These are phyloP conservation scores for Chymomyza amoena DNA, from an alignment of 2,888 invertebrate species.

Conservation along the genomic window DNA sequence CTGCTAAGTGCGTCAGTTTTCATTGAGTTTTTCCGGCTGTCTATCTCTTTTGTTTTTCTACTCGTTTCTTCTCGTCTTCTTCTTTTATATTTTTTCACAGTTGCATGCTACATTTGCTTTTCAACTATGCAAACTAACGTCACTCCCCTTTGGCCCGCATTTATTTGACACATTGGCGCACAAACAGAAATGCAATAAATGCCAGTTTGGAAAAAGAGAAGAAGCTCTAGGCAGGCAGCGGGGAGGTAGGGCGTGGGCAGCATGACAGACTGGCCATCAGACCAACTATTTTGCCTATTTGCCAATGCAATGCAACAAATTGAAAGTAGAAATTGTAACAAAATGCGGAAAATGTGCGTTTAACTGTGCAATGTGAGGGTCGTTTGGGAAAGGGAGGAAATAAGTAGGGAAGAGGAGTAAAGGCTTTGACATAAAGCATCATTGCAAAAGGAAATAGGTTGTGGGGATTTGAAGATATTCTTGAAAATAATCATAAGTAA, in stretches of 20 bases:
- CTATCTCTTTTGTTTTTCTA: not conserved
- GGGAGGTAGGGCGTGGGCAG: not conserved
- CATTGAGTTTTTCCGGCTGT: conserved; percentile 7
- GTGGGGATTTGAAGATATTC: too few relatives aligned
- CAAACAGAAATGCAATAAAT: conserved; percentile 65
- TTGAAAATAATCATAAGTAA: too few relatives aligned
- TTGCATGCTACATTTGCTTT: conserved; percentile 42
- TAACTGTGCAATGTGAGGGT: not conserved
- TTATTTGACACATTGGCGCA: conserved; percentile 39
- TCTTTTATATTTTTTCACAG: conserved; percentile 48
- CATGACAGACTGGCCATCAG: not conserved
- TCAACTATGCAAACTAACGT: conserved; percentile 1
- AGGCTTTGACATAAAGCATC: too few relatives aligned
- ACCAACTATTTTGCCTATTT: not conserved
- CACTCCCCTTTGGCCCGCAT: conserved; percentile 6
- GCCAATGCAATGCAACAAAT: not conserved
- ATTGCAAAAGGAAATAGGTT: too few relatives aligned
- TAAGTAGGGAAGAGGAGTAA: not conserved
- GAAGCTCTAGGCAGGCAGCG: not conserved
- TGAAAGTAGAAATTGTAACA: not conserved
- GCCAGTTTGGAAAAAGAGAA: conserved; percentile 41
- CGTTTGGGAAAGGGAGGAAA: not conserved
- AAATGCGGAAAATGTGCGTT: not conserved
- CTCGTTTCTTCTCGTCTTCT: conserved; percentile 3
- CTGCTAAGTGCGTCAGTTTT: conserved; percentile 13